These are phyloP conservation scores for Phenganax marumi DNA, from an alignment of 92 coral and sea anemone genomes.

Conservation along the genomic window DNA sequence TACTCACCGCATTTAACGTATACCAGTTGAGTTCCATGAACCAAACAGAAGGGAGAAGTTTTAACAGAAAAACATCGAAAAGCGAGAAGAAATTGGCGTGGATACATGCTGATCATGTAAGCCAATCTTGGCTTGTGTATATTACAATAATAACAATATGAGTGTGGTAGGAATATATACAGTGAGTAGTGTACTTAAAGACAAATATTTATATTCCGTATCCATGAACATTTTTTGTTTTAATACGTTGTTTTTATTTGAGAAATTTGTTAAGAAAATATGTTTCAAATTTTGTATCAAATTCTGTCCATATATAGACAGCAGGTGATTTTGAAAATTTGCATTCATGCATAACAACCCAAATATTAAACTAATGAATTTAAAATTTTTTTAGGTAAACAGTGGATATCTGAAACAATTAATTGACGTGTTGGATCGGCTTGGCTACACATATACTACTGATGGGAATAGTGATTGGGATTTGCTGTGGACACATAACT, in stretches of 20 bases:
- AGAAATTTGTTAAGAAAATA: not conserved
- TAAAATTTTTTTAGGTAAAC: slow-evolving; percentile 49
- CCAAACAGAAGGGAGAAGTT: slow-evolving; percentile 33
- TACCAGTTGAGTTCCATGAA: slow-evolving; percentile 72
- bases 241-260: not conserved
- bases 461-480: slow-evolving; percentile 68
- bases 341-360: not conserved
- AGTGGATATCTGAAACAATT: slow-evolving; percentile 86
- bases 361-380: not conserved
- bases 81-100: slow-evolving; percentile 69
- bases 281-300: no score
- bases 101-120: slow-evolving; percentile 84
- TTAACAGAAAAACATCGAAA: slow-evolving; percentile 38
- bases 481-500: slow-evolving; percentile 89
- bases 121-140: not conserved
- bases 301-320: not conserved
- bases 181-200: no score
- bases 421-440: slow-evolving; percentile 70
- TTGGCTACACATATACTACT: slow-evolving; percentile 72
- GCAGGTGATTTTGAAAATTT: slow-evolving; percentile 14
- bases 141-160: not conserved
- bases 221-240: not conserved
- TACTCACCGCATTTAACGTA: slow-evolving; percentile 73
- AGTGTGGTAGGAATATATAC: not conserved
- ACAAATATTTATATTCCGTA: no score